A percentile compares a stretch with the other conserved stretches of the same genome.
Evolutionary conservation across 2,113 vertebrate species (phyloP).

Genomic region (Tapirus terrestris): DNA sequence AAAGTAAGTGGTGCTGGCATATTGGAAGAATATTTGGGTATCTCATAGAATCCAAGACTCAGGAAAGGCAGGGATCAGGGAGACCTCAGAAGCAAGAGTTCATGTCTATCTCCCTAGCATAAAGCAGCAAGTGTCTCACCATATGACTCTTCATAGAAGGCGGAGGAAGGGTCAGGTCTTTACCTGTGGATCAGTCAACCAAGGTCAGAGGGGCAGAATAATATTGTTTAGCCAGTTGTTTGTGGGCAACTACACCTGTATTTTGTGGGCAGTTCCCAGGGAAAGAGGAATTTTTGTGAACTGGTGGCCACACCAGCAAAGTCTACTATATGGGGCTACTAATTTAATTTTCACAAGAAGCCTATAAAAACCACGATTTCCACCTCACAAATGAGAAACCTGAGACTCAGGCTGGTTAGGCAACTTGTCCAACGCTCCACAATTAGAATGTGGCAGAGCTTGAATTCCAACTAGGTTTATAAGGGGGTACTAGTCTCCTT

Average conservation of each 20-base stretch:
- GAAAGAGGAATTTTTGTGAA: background rate
- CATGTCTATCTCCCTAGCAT: background rate
- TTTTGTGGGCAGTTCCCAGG: background rate
- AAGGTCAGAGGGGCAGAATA: background rate
- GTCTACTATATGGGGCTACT: background rate
- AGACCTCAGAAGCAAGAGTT: background rate
- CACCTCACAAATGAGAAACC: background rate
- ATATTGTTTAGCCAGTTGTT: background rate
- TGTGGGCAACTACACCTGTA: background rate
- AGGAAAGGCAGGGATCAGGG: background rate
- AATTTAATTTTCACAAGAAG: background rate
- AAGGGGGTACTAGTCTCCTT: background rate
- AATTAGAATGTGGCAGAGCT: background rate
- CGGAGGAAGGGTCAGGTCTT: background rate
- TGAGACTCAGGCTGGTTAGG: background rate
- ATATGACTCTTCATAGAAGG: background rate
- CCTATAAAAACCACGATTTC: background rate
- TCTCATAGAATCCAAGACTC: background rate
- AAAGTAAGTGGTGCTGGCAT: conserved; percentile 13
- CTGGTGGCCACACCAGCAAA: background rate
- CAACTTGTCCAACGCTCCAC: background rate
- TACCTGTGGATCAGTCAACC: background rate
- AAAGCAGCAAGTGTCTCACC: background rate
- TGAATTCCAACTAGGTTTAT: background rate
- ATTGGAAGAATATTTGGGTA: background rate